Base-by-base conservation (phyloP, 2,888 invertebrate genomes). In the Zootermopsis nevadensis region DNA sequence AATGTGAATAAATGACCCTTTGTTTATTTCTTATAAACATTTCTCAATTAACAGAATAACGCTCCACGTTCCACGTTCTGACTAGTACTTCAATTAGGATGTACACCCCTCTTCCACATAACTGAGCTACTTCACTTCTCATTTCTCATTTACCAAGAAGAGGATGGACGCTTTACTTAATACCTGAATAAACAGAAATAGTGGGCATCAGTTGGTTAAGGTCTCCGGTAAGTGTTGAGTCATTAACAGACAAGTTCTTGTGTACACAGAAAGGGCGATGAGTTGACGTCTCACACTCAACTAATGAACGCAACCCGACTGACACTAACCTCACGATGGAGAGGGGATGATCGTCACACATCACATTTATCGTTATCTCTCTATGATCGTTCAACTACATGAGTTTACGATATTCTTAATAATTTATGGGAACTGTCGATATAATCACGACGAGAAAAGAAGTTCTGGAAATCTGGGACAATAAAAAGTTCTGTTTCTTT, bases 141-240 rank as follows among this genome's bases (percentile, higher is more conserved):
- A 30, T 77, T 77, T 42, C 77, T 79, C 38, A 66, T 79, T 79
- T 60, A 60, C 35, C n/a, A 79, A 60, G 66, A 31, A 79, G 79
- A 79, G 35, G 79, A n/a, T 19, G 4, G 60, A 60, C 12, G 60
- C 60, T 60, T 60, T 27, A 79, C 35, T 48, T 53, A n/a, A 60
- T 66, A 27, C 79, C 60, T 79, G 79, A 79, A 79, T 38, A 79
- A 79, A 79, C 60, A 79, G 30, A 79, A 42, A n/a, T n/a, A 33
- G n/a, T 10, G 22, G 72, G 72, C 35, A 35, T 74, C 72, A 38
- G 35, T 74, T 74, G 35, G 72, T 74, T 35, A 42, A 76, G 76
- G 38, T 42, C 38, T 76, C 27, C 22, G 30, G 30, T 12, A 53
- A 66, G 79, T 79, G 79, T 66, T 24, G n/a, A 79, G 38, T 79